phyloP scores from a whole-genome alignment of 2,888 invertebrate genomes.

The Rapana venosa region DNA sequence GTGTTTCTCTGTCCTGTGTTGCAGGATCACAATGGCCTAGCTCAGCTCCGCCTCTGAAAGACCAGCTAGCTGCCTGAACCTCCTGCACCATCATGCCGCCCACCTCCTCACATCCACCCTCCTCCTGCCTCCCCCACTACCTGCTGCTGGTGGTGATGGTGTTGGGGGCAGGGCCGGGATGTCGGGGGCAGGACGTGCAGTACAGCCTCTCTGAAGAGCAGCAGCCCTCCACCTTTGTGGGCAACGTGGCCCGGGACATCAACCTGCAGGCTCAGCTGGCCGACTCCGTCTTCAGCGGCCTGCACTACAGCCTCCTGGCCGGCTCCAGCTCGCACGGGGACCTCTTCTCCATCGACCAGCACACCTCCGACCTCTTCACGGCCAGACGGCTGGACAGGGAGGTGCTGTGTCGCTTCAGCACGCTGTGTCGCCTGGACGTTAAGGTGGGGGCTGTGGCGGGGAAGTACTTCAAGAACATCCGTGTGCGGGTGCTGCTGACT shows the following conservation, averaged over 20 bases:
- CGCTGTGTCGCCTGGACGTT: constrained; percentile 60
- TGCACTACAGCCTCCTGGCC: constrained; percentile 64
- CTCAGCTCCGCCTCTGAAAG: neutral
- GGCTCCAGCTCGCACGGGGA: constrained; percentile 49
- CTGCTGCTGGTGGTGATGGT: neutral
- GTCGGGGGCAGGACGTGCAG: constrained; percentile 35
- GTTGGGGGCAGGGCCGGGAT: neutral
- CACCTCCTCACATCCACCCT: neutral
- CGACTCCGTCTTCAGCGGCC: constrained; percentile 52
- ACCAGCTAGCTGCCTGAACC: neutral
- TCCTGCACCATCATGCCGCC: neutral
- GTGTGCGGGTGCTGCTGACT: constrained; percentile 62
- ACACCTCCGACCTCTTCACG: constrained; percentile 58
- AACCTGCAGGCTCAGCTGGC: constrained; percentile 58
- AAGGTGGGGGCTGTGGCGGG: constrained; percentile 63
- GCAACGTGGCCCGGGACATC: constrained; percentile 64
- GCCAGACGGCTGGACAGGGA: constrained; percentile 60
- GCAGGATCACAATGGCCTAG: neutral
- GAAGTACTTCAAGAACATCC: constrained; percentile 63
- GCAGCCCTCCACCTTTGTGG: constrained; percentile 52
- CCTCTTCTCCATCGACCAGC: constrained; percentile 61
- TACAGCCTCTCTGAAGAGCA: constrained; percentile 48
- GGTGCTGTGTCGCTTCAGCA: constrained; percentile 58
- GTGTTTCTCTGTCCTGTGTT: neutral
- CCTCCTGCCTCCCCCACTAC: neutral